Conservation (phyloP, 2,888 invertebrate genomes). For the Listrodromus nycthemerus region DNA sequence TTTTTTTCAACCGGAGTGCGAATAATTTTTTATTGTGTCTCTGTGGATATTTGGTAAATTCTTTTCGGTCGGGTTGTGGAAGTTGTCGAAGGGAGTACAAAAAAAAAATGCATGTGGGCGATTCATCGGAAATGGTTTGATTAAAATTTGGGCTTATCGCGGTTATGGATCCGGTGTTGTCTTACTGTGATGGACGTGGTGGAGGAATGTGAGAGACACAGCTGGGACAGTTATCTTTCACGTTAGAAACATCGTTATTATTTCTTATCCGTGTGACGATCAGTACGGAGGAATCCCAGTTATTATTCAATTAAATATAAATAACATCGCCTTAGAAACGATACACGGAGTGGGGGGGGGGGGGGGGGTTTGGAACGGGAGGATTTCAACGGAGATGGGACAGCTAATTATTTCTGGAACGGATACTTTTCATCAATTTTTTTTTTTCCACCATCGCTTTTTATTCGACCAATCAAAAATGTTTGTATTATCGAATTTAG, state of each 20-base stretch:
- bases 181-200: not conserved
- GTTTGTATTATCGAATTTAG: not conserved
- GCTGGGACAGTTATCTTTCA: conserved; percentile 15
- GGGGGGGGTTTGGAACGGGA: not conserved
- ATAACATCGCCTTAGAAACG: conserved; percentile 12
- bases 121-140: not conserved
- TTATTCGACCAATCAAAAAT: not conserved
- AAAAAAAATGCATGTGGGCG: not conserved
- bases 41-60: not conserved
- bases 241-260: conserved; percentile 4
- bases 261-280: conserved; percentile 33
- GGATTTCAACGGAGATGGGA: not conserved
- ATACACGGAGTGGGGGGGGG: not conserved
- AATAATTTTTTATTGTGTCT: not conserved
- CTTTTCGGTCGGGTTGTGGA: not conserved
- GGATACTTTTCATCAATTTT: not conserved
- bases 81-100: not conserved
- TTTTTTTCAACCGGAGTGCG: not conserved
- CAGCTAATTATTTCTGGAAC: not conserved
- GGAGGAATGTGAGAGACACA: conserved; percentile 10
- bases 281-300: conserved; percentile 10
- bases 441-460: not conserved
- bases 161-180: not conserved
- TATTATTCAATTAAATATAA: conserved; percentile 35
- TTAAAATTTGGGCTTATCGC: conserved; percentile 10